These are phyloP conservation scores for Solea solea DNA, from an alignment of 2,113 vertebrate species.

Conservation along the genomic window DNA sequence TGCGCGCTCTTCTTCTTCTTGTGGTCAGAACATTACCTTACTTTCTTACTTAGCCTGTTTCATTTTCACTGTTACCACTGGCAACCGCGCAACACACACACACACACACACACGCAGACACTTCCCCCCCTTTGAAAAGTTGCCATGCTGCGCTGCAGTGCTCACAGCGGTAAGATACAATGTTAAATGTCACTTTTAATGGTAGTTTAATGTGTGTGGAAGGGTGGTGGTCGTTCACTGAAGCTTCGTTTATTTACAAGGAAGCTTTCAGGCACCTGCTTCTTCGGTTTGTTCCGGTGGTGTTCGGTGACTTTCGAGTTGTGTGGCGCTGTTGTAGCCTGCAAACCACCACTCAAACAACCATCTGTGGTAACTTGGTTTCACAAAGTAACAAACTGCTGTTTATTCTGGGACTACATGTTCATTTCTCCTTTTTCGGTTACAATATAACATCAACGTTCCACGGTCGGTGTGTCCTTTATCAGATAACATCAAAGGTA, in stretches of 20 bases:
- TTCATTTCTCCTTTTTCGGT: too few species aligned
- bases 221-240: too few species aligned
- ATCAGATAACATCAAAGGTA: too few species aligned
- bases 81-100: constrained; percentile 74
- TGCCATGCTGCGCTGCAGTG: neutral
- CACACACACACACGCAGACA: constrained; percentile 15
- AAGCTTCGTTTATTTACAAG: too few species aligned
- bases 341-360: too few species aligned
- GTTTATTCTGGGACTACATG: too few species aligned
- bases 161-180: constrained; percentile 42
- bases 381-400: too few species aligned
- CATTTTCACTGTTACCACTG: constrained; percentile 65
- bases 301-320: neutral
- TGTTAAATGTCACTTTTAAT: neutral
- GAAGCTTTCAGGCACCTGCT: too few species aligned
- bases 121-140: constrained; percentile 42
- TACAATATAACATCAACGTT: too few species aligned
- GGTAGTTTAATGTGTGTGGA: neutral
- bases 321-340: too few species aligned
- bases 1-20: neutral
- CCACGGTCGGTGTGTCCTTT: too few species aligned
- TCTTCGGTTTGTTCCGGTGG: neutral
- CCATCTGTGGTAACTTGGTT: too few species aligned
- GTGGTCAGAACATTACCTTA: constrained; percentile 9
- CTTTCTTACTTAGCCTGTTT: constrained; percentile 45